A percentile compares a stretch with the other conserved stretches of the same genome.
Evolutionary conservation across 2,888 invertebrate species (phyloP).

Genomic region (Tenthredo scrophulariae): DNA sequence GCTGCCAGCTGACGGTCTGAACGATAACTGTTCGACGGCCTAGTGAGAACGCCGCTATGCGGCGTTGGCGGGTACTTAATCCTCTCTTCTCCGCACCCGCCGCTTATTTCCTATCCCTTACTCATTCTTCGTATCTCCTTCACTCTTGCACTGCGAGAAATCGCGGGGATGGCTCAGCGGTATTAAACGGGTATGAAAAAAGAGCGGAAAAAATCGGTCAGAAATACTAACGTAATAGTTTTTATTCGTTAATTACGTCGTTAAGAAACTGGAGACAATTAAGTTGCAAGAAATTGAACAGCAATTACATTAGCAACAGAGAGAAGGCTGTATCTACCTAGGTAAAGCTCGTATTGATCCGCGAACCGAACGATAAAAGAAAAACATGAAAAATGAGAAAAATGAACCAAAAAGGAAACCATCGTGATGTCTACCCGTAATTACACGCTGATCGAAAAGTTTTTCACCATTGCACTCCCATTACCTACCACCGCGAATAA

Average conservation of each 20-base stretch:
- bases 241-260: slow-evolving; percentile 75
- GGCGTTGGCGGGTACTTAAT: slow-evolving; percentile 61
- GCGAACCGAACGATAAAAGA: slow-evolving; percentile 61
- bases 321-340: slow-evolving; percentile 60
- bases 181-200: neutral
- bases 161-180: slow-evolving; percentile 9
- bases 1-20: slow-evolving; percentile 74
- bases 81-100: slow-evolving; percentile 54
- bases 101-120: slow-evolving; percentile 55
- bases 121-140: neutral
- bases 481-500: slow-evolving; percentile 3
- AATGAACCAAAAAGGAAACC: slow-evolving; percentile 54
- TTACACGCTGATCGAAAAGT: neutral
- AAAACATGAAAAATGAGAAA: slow-evolving; percentile 58
- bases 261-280: slow-evolving; percentile 73
- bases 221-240: slow-evolving; percentile 58
- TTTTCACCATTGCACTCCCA: neutral
- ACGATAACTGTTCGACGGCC: slow-evolving; percentile 56
- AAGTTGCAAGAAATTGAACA: slow-evolving; percentile 76
- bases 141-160: neutral
- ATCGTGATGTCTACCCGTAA: neutral
- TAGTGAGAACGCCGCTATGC: slow-evolving; percentile 63
- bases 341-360: slow-evolving; percentile 71
- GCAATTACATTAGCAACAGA: slow-evolving; percentile 72
- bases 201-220: slow-evolving; percentile 51